Evolutionary conservation across 2,888 invertebrate genomes (phyloP).

Genomic region (Cosmopolites sordidus): DNA sequence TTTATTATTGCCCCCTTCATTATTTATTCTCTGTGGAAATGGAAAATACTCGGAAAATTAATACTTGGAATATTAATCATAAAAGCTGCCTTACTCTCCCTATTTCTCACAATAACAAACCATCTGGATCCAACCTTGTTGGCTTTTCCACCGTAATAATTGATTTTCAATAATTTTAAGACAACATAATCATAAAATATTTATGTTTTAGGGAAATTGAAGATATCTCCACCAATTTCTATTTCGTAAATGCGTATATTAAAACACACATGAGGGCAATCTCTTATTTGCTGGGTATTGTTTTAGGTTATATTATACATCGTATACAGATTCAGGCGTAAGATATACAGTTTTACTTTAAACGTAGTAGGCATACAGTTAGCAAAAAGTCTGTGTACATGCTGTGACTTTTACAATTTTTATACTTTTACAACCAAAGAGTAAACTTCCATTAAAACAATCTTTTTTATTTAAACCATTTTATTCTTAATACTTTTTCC

Average conservation of each 20-base stretch:
- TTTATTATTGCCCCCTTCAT: constrained; percentile 61
- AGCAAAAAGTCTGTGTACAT: too few species aligned
- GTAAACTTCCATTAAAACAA: too few species aligned
- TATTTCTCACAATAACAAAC: constrained; percentile 54
- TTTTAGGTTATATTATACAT: constrained; percentile 63
- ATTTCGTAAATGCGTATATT: constrained; percentile 63
- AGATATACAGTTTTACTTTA: too few species aligned
- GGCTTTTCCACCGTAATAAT: constrained; percentile 63
- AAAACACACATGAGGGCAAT: constrained; percentile 72
- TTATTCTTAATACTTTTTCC: too few species aligned
- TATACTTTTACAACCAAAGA: too few species aligned
- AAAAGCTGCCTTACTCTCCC: constrained; percentile 44
- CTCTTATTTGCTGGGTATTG: constrained; percentile 64
- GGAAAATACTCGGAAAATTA: constrained; percentile 55
- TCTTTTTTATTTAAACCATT: too few species aligned
- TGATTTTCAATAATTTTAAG: too few species aligned
- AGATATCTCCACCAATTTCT: constrained; percentile 60
- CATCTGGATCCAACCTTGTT: constrained; percentile 65
- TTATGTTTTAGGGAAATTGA: constrained; percentile 57
- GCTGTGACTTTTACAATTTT: too few species aligned
- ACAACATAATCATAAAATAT: constrained; percentile 5
- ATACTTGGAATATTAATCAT: constrained; percentile 52
- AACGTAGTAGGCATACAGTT: too few species aligned
- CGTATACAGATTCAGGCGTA: constrained; percentile 60
- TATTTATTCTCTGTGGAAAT: constrained; percentile 65